phyloP scores from a whole-genome alignment of 2,888 invertebrate genomes.

The Trissoscelio sp. region DNA sequence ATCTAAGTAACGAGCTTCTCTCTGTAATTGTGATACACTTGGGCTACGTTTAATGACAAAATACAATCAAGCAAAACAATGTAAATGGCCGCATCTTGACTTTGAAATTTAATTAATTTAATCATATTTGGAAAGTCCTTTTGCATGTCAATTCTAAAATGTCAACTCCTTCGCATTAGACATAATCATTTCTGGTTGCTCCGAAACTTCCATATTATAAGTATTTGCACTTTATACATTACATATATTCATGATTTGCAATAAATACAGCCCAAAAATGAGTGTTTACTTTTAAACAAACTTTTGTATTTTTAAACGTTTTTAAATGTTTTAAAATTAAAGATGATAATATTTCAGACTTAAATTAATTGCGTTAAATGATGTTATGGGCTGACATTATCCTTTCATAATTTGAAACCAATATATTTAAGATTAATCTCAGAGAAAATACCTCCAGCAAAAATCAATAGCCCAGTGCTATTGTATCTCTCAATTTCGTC shows the following conservation, averaged over 20 bases:
- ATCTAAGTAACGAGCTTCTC: constrained; percentile 77
- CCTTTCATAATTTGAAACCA: too few species aligned
- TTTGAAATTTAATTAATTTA: constrained; percentile 45
- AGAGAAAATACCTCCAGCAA: background rate
- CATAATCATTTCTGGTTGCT: constrained; percentile 6
- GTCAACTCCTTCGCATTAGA: constrained; percentile 1
- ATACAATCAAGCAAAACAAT: constrained; percentile 30
- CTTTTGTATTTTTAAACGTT: too few species aligned
- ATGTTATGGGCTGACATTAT: too few species aligned
- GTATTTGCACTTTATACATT: too few species aligned
- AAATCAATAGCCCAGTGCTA: background rate
- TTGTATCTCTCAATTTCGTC: background rate
- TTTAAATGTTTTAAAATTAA: too few species aligned
- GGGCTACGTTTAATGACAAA: constrained; percentile 38
- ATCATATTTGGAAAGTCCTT: constrained; percentile 8
- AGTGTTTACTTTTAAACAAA: too few species aligned
- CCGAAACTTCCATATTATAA: background rate
- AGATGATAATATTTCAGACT: too few species aligned
- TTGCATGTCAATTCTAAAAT: background rate
- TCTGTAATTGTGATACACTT: constrained; percentile 64
- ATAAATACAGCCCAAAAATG: too few species aligned
- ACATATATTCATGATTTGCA: too few species aligned
- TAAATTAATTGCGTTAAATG: too few species aligned
- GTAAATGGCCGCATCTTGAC: constrained; percentile 27
- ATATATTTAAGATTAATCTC: background rate